These are phyloP conservation scores for Pollicipes pollicipes DNA, from an alignment of 1,140 invertebrate genomes.

Conservation along the genomic window DNA sequence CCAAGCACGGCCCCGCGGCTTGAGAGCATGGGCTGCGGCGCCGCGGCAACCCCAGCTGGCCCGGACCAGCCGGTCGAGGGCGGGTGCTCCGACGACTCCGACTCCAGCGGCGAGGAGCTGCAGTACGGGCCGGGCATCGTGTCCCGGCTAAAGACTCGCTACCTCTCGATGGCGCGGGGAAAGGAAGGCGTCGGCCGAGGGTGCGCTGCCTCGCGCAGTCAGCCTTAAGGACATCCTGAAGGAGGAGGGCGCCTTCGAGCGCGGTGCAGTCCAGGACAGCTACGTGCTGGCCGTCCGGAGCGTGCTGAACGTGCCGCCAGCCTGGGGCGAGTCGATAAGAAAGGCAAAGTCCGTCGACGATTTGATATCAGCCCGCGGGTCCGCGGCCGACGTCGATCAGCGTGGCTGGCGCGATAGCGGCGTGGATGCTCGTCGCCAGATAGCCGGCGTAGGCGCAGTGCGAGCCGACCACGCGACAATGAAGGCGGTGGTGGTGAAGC, in stretches of 20 bases:
- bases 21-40: no score
- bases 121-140: constrained; percentile 83
- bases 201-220: constrained; percentile 48
- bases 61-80: no score
- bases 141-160: constrained; percentile 61
- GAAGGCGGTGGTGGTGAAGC: background rate
- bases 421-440: background rate
- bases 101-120: constrained; percentile 41
- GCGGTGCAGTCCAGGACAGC: constrained; percentile 10
- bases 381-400: no score
- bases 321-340: constrained; percentile 43
- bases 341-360: constrained; percentile 61
- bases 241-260: constrained; percentile 26
- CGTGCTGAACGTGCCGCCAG: constrained; percentile 9
- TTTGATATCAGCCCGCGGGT: constrained; percentile 21
- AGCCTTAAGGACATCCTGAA: constrained; percentile 68
- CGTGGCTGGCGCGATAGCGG: no score
- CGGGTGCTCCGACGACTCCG: no score
- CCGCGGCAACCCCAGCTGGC: no score
- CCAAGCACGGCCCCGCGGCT: no score
- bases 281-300: constrained; percentile 10
- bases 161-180: constrained; percentile 56
- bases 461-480: background rate
- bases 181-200: constrained; percentile 36
- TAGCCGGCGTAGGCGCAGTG: background rate